Base-by-base conservation (phyloP, 2,797 vertebrate genomes). In the Acestrorhynchus altus region DNA sequence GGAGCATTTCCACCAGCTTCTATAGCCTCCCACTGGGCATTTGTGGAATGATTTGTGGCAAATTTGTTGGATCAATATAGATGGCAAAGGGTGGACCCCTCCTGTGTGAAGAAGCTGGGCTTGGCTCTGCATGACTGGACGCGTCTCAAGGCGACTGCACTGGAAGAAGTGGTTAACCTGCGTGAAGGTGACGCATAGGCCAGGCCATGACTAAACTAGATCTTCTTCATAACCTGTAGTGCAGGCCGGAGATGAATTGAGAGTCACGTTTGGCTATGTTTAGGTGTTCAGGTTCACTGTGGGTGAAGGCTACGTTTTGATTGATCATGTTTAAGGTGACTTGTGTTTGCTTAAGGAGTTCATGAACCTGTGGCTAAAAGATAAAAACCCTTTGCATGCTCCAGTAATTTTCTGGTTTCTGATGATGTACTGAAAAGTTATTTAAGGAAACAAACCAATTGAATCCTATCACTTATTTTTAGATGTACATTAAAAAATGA, bases 1-100 rank as follows among this genome's bases (percentile, higher is more conserved):
- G 95, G 86, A 91, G 90, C 90, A 83, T 93, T 94, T 95, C 95
- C 93, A 81, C 91, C 89, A 87, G 87, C 88, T 90, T 96, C 95
- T 93, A 94, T 91, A 94, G 91, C 92, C 96, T 93, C 92, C 95
- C 90, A 87, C 95, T 92, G 95, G 92, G 96, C 96, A 96, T 97
- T 98, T 98, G 95, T 97, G 94, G 93, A 91, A 97, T 97, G 96
- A 98, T 98, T 99, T 99, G 97, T 96, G 96, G 95, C 95, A 98
- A 98, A 99, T 99, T 99, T 98, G 97, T 99, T 98, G 95, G 96
- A 97, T 96, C 96, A 96, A 95, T 94, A 92, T 95, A 92, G 91
- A 91, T 90, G 83, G 76, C 83, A 66, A 76, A 94, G 91, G 90
- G 95, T 90, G 86, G 88, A 64, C 81, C 74, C 74, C 78, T 78